These are phyloP conservation scores for Bujurquina vittata DNA, from an alignment of 2,113 vertebrate species.

Conservation along the genomic window DNA sequence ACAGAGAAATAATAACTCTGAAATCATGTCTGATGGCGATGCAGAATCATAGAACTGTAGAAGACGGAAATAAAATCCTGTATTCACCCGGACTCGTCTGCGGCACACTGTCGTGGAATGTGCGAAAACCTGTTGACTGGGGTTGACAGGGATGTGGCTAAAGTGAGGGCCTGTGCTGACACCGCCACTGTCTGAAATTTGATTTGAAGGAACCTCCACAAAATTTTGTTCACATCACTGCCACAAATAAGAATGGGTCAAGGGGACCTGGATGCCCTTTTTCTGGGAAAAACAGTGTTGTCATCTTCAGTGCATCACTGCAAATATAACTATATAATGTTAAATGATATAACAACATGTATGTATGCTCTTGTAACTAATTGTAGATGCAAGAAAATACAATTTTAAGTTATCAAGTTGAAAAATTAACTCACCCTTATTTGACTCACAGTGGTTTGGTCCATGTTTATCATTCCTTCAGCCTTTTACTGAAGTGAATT, in stretches of 20 bases:
- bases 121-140: slow-evolving; percentile 12
- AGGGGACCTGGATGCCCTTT: not conserved
- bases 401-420: not conserved
- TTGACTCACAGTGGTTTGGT: not conserved
- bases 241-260: too few relatives aligned
- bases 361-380: not conserved
- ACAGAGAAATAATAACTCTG: slow-evolving; percentile 14
- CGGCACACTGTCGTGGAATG: slow-evolving; percentile 27
- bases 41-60: slow-evolving; percentile 18
- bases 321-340: not conserved
- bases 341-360: not conserved
- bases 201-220: not conserved
- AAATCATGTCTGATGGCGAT: slow-evolving; percentile 53
- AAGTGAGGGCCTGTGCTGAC: not conserved
- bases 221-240: not conserved
- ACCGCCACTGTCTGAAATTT: not conserved
- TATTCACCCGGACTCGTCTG: slow-evolving; percentile 11
- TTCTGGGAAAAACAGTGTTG: not conserved
- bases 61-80: slow-evolving; percentile 9
- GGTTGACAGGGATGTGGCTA: not conserved
- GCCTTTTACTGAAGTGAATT: too few relatives aligned
- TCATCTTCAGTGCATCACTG: not conserved
- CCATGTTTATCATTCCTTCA: too few relatives aligned
- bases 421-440: not conserved
- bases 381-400: not conserved